Evolutionary conservation across 2,888 invertebrate genomes (phyloP).

Genomic region (Allolobophora icterica): DNA sequence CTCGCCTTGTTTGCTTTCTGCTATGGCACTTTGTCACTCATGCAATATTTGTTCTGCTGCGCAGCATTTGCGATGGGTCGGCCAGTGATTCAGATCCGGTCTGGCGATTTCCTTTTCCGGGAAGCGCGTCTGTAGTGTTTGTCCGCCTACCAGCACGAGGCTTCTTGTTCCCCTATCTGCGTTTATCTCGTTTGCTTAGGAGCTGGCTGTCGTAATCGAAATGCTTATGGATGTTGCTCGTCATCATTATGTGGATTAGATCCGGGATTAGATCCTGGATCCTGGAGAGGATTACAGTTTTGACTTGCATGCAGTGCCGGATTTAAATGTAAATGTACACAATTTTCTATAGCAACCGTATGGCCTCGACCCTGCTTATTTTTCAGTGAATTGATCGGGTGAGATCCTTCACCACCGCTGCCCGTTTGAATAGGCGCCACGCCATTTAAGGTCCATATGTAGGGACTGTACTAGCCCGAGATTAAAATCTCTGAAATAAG

Average conservation of each 20-base stretch:
- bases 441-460: too few species aligned
- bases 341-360: too few species aligned
- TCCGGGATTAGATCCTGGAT: not conserved
- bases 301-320: too few species aligned
- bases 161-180: not conserved
- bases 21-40: not conserved
- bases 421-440: too few species aligned
- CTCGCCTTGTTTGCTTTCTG: not conserved
- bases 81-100: not conserved
- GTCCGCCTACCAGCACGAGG: not conserved
- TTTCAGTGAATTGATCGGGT: too few species aligned
- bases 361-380: too few species aligned
- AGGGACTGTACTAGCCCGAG: too few species aligned
- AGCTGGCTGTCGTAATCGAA: not conserved
- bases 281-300: too few species aligned
- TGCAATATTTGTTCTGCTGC: not conserved
- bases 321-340: too few species aligned
- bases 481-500: too few species aligned
- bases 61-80: not conserved
- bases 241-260: not conserved
- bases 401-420: too few species aligned
- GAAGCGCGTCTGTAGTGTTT: not conserved
- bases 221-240: not conserved
- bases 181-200: slow-evolving; percentile 8
- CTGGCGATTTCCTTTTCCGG: not conserved